phyloP scores from a whole-genome alignment of 2,113 vertebrate species.

The Entelurus aequoreus region DNA sequence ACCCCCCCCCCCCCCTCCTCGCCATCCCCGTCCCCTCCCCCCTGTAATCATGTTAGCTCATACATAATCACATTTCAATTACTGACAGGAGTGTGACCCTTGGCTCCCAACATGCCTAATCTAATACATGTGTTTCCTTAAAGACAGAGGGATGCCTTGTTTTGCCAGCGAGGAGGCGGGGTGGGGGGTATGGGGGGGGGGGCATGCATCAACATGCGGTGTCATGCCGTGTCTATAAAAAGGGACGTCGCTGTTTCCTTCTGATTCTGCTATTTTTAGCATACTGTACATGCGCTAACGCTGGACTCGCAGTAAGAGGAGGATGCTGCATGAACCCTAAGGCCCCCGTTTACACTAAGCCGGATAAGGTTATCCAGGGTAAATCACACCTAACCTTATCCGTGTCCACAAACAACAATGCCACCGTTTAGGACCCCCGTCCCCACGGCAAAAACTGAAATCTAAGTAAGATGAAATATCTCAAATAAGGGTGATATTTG shows the following conservation, averaged over 20 bases:
- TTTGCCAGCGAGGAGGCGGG: slow-evolving; percentile 25
- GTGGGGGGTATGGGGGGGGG: background rate
- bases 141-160: slow-evolving; percentile 67
- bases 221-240: slow-evolving; percentile 68
- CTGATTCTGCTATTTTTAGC: slow-evolving; percentile 72
- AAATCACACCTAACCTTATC: too few relatives aligned
- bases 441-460: too few relatives aligned
- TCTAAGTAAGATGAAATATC: too few relatives aligned
- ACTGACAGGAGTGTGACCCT: slow-evolving; percentile 73
- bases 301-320: background rate
- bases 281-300: slow-evolving; percentile 16
- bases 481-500: too few relatives aligned
- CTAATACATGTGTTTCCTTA: slow-evolving; percentile 71
- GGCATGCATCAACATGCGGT: slow-evolving; percentile 47
- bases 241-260: slow-evolving; percentile 53
- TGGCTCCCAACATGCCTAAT: slow-evolving; percentile 67
- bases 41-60: slow-evolving; percentile 74
- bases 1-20: slow-evolving; percentile 11
- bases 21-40: slow-evolving; percentile 23
- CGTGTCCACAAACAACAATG: too few relatives aligned
- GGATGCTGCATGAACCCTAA: background rate
- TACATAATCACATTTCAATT: slow-evolving; percentile 75
- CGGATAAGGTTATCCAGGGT: too few relatives aligned
- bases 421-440: too few relatives aligned
- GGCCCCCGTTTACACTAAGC: too few relatives aligned